Evolutionary conservation across 2,888 invertebrate species (phyloP), one percentile per base, ranked within the genome.

Genomic region (Glaucopsyche alexis): DNA sequence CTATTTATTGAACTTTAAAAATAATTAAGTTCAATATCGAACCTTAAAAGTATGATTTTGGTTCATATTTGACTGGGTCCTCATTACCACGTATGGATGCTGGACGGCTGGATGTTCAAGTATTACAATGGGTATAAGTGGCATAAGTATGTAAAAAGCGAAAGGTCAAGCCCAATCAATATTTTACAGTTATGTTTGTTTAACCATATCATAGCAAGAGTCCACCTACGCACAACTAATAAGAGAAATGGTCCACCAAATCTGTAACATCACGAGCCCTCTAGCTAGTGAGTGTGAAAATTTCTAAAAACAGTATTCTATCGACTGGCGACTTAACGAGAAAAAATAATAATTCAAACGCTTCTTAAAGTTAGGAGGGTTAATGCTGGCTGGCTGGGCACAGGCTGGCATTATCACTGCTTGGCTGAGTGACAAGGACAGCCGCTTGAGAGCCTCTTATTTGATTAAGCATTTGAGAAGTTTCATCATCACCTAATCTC

Each of bases 171-270:
- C 16, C 42, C 67, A 67, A 67, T 67, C 67, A 67, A 67, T 67
- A 67, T 19, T 66, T 67, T 67, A 67, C 67, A 42, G 67, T 67
- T 67, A 67, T 67, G 67, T 67, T 67, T 67, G 67, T 67, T 16
- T 19, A 67, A 67, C 42, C 42, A 45, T 42, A 11, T 55, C 55
- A 55, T 16, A 42, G 42, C 16, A 1, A 7, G 38, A 19, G 9
- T 14, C 67, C 16, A 19, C 67, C 67, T 67, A 67, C 67, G 45
- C 45, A 29, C 55, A 19, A 47, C 47, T 47, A 47, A 47, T 11
- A 47, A 60, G 29, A 60, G 29, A 60, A 60, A 38, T 60, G 60
- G 60, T 60, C 29, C 60, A 60, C 60, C 60, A 60, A 60, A 60
- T 60, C 60, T 60, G 60, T 60, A 60, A 60, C 60, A 60, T 19